Evolutionary conservation across 2,797 vertebrate species (phyloP).

Genomic region (Microhierax caerulescens): DNA sequence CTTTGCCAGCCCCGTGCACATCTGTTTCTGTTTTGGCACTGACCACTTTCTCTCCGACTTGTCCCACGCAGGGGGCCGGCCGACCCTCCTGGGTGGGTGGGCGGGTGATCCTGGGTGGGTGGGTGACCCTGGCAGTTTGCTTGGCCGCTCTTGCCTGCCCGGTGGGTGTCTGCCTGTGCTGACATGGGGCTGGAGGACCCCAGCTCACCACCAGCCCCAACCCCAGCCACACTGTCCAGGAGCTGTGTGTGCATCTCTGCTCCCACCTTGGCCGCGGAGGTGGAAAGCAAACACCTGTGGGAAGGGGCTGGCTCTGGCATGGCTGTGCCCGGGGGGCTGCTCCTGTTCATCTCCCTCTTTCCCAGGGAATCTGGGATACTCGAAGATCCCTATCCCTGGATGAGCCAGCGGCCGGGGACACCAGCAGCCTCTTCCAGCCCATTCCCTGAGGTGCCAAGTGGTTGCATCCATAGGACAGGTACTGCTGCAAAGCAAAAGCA

Average conservation of each 20-base stretch:
- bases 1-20: not conserved
- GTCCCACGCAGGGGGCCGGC: not conserved
- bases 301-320: not conserved
- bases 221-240: rapidly evolving
- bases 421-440: not conserved
- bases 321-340: rapidly evolving
- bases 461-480: not conserved
- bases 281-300: not conserved
- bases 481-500: not conserved
- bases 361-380: not conserved
- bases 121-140: not conserved
- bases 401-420: rapidly evolving
- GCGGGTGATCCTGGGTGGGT: too few relatives aligned
- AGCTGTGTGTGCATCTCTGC: not conserved
- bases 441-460: not conserved
- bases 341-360: not conserved
- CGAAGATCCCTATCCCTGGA: rapidly evolving
- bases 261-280: not conserved
- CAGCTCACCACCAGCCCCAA: not conserved
- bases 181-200: not conserved
- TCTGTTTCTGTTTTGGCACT: too few relatives aligned
- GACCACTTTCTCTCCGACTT: not conserved
- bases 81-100: not conserved
- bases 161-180: not conserved
- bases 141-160: not conserved